Evolutionary conservation across 2,888 invertebrate genomes (phyloP).

Genomic region (Ariolimax columbianus): DNA sequence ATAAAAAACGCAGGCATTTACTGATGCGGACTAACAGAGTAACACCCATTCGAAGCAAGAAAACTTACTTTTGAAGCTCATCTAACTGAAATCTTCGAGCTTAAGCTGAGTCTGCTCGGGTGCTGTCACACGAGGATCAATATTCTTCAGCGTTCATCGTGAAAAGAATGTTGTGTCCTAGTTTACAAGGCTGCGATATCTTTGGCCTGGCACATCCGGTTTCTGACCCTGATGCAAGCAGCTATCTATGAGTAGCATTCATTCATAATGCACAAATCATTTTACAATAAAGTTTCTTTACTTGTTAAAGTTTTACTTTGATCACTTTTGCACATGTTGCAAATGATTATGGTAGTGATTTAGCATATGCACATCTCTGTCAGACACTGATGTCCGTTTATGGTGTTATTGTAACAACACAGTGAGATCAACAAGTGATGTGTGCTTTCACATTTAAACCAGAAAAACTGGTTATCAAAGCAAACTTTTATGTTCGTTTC

Average conservation of each 20-base stretch:
- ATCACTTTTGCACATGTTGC: conserved; percentile 16
- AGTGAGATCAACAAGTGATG: background rate
- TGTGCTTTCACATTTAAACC: background rate
- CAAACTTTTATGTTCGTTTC: background rate
- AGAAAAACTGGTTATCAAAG: background rate
- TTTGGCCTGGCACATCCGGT: too few relatives aligned
- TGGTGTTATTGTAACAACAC: background rate
- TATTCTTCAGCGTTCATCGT: too few relatives aligned
- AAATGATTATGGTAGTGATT: background rate
- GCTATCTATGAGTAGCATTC: too few relatives aligned
- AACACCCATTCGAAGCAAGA: background rate
- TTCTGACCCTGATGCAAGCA: too few relatives aligned
- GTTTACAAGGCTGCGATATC: too few relatives aligned
- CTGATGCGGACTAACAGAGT: conserved; percentile 4
- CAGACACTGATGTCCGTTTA: background rate
- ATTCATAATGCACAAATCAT: too few relatives aligned
- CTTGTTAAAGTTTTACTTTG: background rate
- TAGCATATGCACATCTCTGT: background rate
- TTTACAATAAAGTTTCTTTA: background rate
- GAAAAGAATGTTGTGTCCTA: too few relatives aligned
- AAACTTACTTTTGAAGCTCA: background rate
- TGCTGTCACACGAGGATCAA: background rate
- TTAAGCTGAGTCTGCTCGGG: too few relatives aligned
- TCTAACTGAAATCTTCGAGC: too few relatives aligned
- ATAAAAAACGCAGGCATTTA: conserved; percentile 20